Base-by-base conservation (phyloP, 1,140 invertebrate genomes). In the Eupristina koningsbergeri region DNA sequence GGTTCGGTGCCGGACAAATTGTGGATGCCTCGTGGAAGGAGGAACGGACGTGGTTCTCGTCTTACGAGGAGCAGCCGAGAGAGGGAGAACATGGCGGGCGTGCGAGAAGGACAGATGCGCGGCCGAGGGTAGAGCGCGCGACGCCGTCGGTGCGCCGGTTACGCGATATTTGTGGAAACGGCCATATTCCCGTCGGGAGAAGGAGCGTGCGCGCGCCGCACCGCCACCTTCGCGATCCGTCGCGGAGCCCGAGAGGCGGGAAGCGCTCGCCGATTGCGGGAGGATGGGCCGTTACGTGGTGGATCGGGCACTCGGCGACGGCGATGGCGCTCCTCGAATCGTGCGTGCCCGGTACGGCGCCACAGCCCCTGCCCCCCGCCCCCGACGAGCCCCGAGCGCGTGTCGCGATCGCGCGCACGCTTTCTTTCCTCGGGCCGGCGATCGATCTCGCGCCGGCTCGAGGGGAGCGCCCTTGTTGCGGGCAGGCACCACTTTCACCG, bases 131-230 rank as follows among this genome's bases (percentile, higher is more conserved):
- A 19, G 69, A 41, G 69, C 8, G 69, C 29, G 39, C 36, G 22
- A 6, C 15, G 29, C 22, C 9, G 39, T 1, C 31, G 36, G 34
- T 9, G 63, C 41, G 61, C 36, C 77, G 81, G 78, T 84, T 84
- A 84, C 83, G 83, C 80, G 83, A 84, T 84, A 80, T 84, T 84
- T 79, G 83, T 80, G 78, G 58, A 84, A 84, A 84, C 83, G 77
- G 83, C 83, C 83, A 84, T 84, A 71, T 84, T 84, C 64, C 31
- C 6, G 31, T 11, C 0, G 47, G 19, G 74, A 34, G 34, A 34
- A 17, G 36, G 34, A 22, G 41, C 63, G 77, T 50, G 77, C 77
- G 77, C 77, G 61, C 61, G 61, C 22, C 41, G 41, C 58, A 22
- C 36, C 36, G n/a, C 36, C 50, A 29, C 47, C 47, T 41, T 45